Conservation (phyloP, 1,140 invertebrate species). For the Grapholita molesta region DNA sequence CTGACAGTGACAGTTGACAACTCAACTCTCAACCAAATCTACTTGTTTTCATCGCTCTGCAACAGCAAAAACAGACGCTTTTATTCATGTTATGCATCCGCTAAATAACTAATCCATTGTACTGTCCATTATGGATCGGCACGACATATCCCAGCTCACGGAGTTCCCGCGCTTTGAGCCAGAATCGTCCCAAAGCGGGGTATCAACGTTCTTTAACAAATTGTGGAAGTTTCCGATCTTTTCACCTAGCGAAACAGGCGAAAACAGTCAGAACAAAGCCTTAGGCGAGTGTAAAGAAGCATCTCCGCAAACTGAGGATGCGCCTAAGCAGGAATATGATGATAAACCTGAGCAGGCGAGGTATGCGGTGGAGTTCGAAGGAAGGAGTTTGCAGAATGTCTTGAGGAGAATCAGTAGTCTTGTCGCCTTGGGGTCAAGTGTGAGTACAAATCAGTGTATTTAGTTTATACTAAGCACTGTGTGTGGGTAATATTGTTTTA, state of each 20-base stretch:
- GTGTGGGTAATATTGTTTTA: neutral
- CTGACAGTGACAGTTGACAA: neutral
- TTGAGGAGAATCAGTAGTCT: conserved; percentile 89
- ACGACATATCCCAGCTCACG: conserved; percentile 68
- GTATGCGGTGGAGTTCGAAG: conserved; percentile 76
- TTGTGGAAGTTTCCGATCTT: conserved; percentile 71
- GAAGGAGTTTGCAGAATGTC: conserved; percentile 87
- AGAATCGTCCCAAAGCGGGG: conserved; percentile 67
- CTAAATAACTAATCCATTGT: neutral
- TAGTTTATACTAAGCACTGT: neutral
- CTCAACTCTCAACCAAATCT: neutral
- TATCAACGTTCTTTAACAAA: conserved; percentile 73
- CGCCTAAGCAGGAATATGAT: conserved; percentile 42
- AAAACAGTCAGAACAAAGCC: conserved; percentile 46
- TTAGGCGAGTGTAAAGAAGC: conserved; percentile 33
- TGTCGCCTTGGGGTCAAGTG: conserved; percentile 85
- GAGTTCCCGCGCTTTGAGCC: conserved; percentile 71
- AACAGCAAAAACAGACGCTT: neutral
- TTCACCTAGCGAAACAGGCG: conserved; percentile 48
- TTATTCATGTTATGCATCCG: neutral
- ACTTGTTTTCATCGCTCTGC: neutral
- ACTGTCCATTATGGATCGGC: conserved; percentile 56
- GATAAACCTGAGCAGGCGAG: conserved; percentile 49
- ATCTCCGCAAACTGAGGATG: conserved; percentile 27
- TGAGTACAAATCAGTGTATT: conserved; percentile 56